phyloP scores from a whole-genome alignment of 2,888 invertebrate genomes.

The Cheiracanthium punctorium region DNA sequence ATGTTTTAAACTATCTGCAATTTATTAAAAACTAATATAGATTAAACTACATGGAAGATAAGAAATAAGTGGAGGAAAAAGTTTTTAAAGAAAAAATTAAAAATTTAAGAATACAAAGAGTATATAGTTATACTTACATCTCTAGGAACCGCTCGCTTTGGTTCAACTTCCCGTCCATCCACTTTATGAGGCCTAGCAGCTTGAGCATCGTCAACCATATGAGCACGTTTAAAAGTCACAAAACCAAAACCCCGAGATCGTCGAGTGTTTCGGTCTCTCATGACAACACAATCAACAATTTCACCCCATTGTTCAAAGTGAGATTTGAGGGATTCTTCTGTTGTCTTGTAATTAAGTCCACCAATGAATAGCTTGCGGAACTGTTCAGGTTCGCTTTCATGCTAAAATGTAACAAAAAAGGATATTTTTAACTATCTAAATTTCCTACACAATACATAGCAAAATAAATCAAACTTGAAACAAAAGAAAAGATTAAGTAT shows the following conservation, averaged over 20 bases:
- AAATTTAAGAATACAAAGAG: neutral
- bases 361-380: slow-evolving; percentile 92
- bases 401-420: slow-evolving; percentile 23
- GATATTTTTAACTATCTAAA: no score
- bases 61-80: no score
- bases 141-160: slow-evolving; percentile 96
- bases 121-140: slow-evolving; percentile 76
- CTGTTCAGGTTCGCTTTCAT: slow-evolving; percentile 73
- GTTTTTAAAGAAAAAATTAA: no score
- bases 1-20: no score
- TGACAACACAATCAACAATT: slow-evolving; percentile 96
- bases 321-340: slow-evolving; percentile 88
- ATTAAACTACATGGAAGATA: no score
- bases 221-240: slow-evolving; percentile 93
- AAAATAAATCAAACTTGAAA: no score
- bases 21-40: no score
- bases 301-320: slow-evolving; percentile 98
- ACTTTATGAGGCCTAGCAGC: slow-evolving; percentile 88
- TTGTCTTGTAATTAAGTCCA: slow-evolving; percentile 94
- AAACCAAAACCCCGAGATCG: slow-evolving; percentile 98
- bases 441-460: no score
- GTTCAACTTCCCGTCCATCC: slow-evolving; percentile 95
- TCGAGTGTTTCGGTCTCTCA: slow-evolving; percentile 96
- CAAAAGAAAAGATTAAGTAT: no score
- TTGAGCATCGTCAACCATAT: slow-evolving; percentile 98